Base-by-base conservation (phyloP, 2,888 invertebrate species). In the Pteria penguin region DNA sequence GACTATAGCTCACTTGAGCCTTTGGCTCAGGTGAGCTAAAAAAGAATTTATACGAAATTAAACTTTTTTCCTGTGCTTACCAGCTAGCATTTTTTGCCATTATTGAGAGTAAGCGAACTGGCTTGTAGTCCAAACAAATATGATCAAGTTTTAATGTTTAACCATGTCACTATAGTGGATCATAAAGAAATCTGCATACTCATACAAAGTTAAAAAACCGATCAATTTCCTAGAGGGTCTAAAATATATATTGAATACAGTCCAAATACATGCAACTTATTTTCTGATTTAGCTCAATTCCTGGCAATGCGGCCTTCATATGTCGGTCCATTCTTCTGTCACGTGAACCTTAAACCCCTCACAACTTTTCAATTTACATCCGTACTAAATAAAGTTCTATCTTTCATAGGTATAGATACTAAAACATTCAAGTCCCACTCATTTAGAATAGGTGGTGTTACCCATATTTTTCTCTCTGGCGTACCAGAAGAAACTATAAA, bases 381-480 rank as follows among this genome's bases (percentile, higher is more conserved):
- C 3, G 69, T 69, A 14, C 14, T 75, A 11, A 67, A 68, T 27
- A 68, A 57, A 62, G 32, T 52, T 2, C 22, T 73, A 18, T 18
- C 14, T 2, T 65, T 45, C 26, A 36, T 36, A 26, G 66, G 57
- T 2, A 1, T 57, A 11, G 65, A 66, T n/a, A 26, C 57, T 52
- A 29, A 29, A 8, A 18, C 33, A 27, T 65, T 65, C 4, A 75
- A 70, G n/a, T 70, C 75, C 1, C 57, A 70, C 52, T 65, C 66
- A 2, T 75, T 75, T 55, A 65, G 75, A 55, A 75, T 75, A 22
- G 75, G 72, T 45, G 63, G 57, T 18, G 71, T 67, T 26, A 67
- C 76, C 5, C 18, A 33, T 22, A 27, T 76, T 54, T 61, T 33
- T 32, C 52, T 32, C 2, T 14, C 31, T 1, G 76, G 63, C 0